Base-by-base conservation (phyloP, 2,888 invertebrate genomes). In the Ophion ellenae region DNA sequence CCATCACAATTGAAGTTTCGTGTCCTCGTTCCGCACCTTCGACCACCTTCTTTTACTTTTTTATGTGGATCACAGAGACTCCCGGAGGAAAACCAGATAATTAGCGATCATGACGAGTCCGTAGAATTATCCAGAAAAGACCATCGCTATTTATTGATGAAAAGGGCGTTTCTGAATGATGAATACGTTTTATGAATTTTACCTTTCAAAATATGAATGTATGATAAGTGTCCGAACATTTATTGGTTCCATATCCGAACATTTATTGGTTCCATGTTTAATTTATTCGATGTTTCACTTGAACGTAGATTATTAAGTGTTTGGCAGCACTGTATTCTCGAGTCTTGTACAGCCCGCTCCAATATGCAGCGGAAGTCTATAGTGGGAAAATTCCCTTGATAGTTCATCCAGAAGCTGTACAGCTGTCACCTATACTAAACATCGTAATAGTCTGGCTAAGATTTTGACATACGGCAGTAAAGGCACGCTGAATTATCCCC, bases 1-100 rank as follows among this genome's bases (percentile, higher is more conserved):
- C 7, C 67, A 74, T 74, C 67, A 59, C 59, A 67, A 67, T 81
- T 74, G 17, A 14, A 17, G 36, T n/a, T 81, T 59, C 59, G 67
- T 74, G 24, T 59, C 57, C 59, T 67, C 57, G 81, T 71, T 47
- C 36, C 40, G 28, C n/a, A 57, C 9, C 66, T 36, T 74, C 57
- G 59, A 57, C 57, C 7, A 24, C 2, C 17, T 7, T 61, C n/a
- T 45, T 24, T 24, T 45, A 47, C 47, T 79, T 14, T 5, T 53
- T 53, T 3, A 53, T 11, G 14, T 14, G 53, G 17, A 53, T 17
- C 0, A 17, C 17, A 53, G 4, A 53, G 5, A 14, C 64, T 64
- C 14, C 71, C 20, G 6, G 45, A 75, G n/a, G 45, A 28, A 64
- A 75, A 75, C 10, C 17, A 17, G 64, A 6, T 40, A 40, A 75